phyloP scores from a whole-genome alignment of 92 coral and sea anemone species.

The Porites divaricata region DNA sequence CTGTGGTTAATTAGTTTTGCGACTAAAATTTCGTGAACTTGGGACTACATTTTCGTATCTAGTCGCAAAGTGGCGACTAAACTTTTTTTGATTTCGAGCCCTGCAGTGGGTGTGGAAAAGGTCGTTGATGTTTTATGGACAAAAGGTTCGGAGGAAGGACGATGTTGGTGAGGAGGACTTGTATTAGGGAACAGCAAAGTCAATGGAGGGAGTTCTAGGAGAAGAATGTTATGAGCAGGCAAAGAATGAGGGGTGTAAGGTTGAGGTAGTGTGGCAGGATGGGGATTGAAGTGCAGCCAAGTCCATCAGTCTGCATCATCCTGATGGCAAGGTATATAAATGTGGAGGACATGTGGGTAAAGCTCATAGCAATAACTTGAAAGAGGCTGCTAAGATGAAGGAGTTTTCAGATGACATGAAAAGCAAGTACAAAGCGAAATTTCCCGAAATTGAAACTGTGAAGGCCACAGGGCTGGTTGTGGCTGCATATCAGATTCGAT shows the following conservation, averaged over 20 bases:
- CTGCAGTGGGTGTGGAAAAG: too few species aligned
- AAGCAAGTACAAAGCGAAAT: conserved; percentile 18
- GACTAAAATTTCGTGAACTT: too few species aligned
- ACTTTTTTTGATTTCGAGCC: too few species aligned
- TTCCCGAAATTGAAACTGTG: conserved; percentile 31
- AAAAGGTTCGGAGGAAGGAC: conserved; percentile 52
- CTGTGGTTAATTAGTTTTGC: too few species aligned
- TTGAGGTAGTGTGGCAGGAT: conserved; percentile 63
- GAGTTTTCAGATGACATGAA: conserved; percentile 23
- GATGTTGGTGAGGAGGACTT: conserved; percentile 58
- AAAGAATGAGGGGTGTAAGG: conserved; percentile 34
- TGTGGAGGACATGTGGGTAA: conserved; percentile 61
- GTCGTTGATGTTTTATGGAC: too few species aligned
- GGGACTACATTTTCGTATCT: too few species aligned
- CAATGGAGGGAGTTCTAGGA: conserved; percentile 50
- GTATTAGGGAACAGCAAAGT: conserved; percentile 50
- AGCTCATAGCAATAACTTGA: conserved; percentile 53
- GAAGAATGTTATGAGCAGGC: conserved; percentile 44
- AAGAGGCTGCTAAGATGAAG: conserved; percentile 35
- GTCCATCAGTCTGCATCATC: conserved; percentile 2
- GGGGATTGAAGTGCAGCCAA: conserved; percentile 40
- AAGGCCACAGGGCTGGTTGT: conserved; percentile 49
- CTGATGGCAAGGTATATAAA: conserved; percentile 2
- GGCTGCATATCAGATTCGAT: conserved; percentile 45
- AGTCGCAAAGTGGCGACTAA: too few species aligned